Evolutionary conservation across 2,113 vertebrate genomes (phyloP).

Genomic region (Sciurus niger): DNA sequence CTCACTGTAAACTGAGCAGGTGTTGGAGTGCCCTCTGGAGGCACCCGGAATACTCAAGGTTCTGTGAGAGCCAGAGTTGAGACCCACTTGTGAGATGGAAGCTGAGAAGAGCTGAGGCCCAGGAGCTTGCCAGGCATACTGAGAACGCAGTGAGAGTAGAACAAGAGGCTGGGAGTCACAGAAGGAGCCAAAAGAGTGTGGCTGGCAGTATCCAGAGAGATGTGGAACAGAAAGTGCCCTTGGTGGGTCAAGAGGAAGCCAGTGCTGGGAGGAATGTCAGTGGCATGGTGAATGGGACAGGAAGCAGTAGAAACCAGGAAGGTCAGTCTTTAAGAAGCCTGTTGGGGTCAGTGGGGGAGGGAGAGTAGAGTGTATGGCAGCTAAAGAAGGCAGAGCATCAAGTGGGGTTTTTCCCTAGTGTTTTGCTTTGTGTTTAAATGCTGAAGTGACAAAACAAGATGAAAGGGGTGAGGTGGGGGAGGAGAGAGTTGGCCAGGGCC

Average conservation of each 20-base stretch:
- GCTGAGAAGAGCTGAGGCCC: neutral
- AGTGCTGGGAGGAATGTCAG: neutral
- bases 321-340: neutral
- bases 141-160: neutral
- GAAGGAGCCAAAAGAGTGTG: neutral
- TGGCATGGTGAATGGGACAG: neutral
- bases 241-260: neutral
- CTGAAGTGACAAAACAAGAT: neutral
- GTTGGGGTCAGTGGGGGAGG: neutral
- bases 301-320: neutral
- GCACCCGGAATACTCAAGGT: neutral
- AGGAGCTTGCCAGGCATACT: neutral
- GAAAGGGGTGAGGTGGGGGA: neutral
- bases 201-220: neutral
- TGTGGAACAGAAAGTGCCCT: neutral
- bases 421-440: neutral
- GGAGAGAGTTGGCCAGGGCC: neutral
- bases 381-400: neutral
- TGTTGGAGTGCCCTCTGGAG: conserved; percentile 69
- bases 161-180: neutral
- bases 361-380: too few relatives aligned
- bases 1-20: neutral
- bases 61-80: neutral
- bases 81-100: neutral
- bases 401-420: neutral